Conservation (phyloP, 64 coral and sea anemone genomes). For the Platygyra sinensis region DNA sequence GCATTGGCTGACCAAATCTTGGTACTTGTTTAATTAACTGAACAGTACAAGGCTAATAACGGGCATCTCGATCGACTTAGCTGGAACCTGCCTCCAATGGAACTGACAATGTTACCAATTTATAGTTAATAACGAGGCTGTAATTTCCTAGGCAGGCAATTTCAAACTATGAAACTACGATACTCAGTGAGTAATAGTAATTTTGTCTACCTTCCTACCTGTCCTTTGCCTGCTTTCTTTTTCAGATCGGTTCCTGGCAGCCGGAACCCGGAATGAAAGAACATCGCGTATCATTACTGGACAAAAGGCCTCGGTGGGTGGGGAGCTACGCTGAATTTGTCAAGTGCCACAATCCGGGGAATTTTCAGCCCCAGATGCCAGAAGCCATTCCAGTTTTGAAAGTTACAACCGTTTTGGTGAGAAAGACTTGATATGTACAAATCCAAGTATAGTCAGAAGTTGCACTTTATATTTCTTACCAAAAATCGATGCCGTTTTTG, state of each 20-base stretch:
- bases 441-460: too few species aligned
- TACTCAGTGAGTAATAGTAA: too few species aligned
- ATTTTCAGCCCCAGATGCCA: not conserved
- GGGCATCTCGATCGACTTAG: too few species aligned
- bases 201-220: too few species aligned
- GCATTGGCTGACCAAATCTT: too few species aligned
- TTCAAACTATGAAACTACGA: not conserved
- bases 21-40: too few species aligned
- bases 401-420: conserved; percentile 59
- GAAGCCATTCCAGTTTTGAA: not conserved
- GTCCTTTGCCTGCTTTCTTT: not conserved
- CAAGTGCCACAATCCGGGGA: conserved; percentile 61
- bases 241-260: conserved; percentile 52
- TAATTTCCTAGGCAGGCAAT: not conserved
- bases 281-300: conserved; percentile 18
- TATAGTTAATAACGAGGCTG: not conserved
- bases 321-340: conserved; percentile 53
- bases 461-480: too few species aligned
- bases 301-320: conserved; percentile 35
- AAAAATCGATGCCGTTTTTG: too few species aligned
- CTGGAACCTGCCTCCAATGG: too few species aligned
- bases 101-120: not conserved
- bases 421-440: not conserved
- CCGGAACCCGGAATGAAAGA: conserved; percentile 13
- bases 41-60: too few species aligned